These are phyloP conservation scores for Pectinophora gossypiella DNA, from an alignment of 1,140 invertebrate species.

Conservation along the genomic window DNA sequence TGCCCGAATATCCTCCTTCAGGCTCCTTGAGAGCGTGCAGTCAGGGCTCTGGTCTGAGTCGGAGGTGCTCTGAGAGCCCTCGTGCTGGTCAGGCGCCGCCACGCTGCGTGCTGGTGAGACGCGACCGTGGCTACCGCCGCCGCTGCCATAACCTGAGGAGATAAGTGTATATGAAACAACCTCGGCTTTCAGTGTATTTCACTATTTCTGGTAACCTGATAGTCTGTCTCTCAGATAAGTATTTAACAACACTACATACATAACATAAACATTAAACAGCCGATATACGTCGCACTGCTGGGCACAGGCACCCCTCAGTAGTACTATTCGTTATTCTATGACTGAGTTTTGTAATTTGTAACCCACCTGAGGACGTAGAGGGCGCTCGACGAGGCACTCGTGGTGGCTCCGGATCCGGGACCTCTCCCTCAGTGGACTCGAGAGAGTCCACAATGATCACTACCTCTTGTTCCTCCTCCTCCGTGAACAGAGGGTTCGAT, in stretches of 20 bases:
- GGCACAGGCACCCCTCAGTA: too few relatives aligned
- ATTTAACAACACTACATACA: too few relatives aligned
- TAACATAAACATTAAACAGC: too few relatives aligned
- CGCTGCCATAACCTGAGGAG: slow-evolving; percentile 54
- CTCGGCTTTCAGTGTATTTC: too few relatives aligned
- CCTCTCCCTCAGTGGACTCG: slow-evolving; percentile 27
- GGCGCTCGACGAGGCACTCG: slow-evolving; percentile 46
- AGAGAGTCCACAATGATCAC: slow-evolving; percentile 61
- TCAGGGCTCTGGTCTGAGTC: slow-evolving; percentile 47
- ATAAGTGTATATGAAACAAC: not conserved
- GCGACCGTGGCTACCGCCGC: slow-evolving; percentile 53
- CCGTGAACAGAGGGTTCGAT: slow-evolving; percentile 61
- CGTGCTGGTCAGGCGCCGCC: slow-evolving; percentile 40
- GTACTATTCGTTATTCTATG: too few relatives aligned
- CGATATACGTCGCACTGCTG: too few relatives aligned
- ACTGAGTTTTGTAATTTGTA: too few relatives aligned
- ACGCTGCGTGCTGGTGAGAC: slow-evolving; percentile 60
- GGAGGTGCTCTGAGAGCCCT: slow-evolving; percentile 46
- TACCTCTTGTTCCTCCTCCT: slow-evolving; percentile 67
- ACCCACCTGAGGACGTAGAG: slow-evolving; percentile 56
- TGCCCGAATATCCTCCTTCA: slow-evolving; percentile 60
- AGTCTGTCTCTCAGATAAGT: too few relatives aligned
- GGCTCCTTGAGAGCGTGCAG: slow-evolving; percentile 53
- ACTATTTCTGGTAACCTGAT: too few relatives aligned
- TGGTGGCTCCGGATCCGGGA: slow-evolving; percentile 13